Conservation (phyloP, 1,140 invertebrate species). For the Eupristina koningsbergeri region DNA sequence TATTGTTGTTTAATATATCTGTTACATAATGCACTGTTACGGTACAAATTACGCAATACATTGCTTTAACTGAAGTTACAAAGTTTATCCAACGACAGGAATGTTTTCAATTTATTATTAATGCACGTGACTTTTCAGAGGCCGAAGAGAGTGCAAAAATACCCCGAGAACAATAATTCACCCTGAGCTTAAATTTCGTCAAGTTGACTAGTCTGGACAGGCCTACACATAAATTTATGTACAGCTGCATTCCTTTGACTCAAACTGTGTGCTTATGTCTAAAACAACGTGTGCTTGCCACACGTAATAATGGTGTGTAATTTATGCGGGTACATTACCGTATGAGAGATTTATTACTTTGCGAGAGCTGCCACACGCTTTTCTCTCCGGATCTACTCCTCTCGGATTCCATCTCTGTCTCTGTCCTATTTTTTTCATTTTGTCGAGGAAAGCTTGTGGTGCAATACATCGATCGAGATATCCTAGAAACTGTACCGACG, state of each 20-base stretch:
- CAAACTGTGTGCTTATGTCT: not conserved
- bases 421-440: not conserved
- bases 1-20: too few species aligned
- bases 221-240: not conserved
- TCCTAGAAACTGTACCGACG: not conserved
- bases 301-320: not conserved
- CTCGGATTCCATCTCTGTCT: too few species aligned
- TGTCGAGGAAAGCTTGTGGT: not conserved
- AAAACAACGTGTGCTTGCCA: not conserved
- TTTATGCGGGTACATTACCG: not conserved
- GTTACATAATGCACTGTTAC: too few species aligned
- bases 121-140: too few species aligned
- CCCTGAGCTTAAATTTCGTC: not conserved
- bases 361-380: not conserved
- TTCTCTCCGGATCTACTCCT: too few species aligned
- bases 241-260: not conserved
- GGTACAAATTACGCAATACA: too few species aligned
- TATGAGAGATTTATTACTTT: slow-evolving; percentile 5
- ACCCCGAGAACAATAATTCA: not conserved
- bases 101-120: too few species aligned
- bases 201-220: not conserved
- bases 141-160: not conserved
- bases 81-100: too few species aligned
- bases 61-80: too few species aligned
- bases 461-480: not conserved